phyloP scores from a whole-genome alignment of 2,888 invertebrate genomes.

The Campoletis raptor region DNA sequence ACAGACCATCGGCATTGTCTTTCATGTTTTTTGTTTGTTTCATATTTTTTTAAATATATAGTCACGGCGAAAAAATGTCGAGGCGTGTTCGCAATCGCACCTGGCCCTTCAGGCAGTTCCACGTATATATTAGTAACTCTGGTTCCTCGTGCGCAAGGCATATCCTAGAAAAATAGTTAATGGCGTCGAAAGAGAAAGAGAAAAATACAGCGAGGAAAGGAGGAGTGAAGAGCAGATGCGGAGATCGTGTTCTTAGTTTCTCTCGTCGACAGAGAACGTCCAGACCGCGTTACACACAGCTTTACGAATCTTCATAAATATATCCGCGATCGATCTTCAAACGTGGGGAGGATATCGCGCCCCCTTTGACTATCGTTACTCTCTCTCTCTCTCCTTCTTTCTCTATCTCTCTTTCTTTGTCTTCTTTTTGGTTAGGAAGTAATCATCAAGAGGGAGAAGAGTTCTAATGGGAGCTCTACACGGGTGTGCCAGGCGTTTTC shows the following conservation, averaged over 20 bases:
- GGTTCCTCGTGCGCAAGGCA: constrained; percentile 27
- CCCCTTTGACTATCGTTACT: constrained; percentile 45
- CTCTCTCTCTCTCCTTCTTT: constrained; percentile 31
- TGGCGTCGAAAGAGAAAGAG: constrained; percentile 62
- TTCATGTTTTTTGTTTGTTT: background rate
- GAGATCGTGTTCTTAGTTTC: constrained; percentile 54
- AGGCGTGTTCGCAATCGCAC: constrained; percentile 75
- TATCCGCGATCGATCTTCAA: constrained; percentile 71
- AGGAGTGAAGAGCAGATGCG: constrained; percentile 57
- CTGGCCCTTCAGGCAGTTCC: constrained; percentile 74
- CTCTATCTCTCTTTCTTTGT: constrained; percentile 31
- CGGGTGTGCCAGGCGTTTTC: constrained; percentile 58
- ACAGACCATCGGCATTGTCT: background rate
- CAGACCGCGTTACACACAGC: constrained; percentile 58
- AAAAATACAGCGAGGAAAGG: constrained; percentile 49
- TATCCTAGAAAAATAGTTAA: constrained; percentile 65
- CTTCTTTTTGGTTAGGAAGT: constrained; percentile 39
- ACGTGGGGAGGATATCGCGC: constrained; percentile 59
- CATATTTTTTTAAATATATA: constrained; percentile 1
- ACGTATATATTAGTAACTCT: constrained; percentile 58
- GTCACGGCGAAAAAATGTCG: constrained; percentile 71
- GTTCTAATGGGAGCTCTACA: constrained; percentile 64
- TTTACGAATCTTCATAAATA: constrained; percentile 82
- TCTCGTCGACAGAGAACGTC: constrained; percentile 61
- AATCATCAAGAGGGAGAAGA: constrained; percentile 48